Base-by-base conservation (phyloP, 1,140 invertebrate species). In the Oreohelix idahoensis region DNA sequence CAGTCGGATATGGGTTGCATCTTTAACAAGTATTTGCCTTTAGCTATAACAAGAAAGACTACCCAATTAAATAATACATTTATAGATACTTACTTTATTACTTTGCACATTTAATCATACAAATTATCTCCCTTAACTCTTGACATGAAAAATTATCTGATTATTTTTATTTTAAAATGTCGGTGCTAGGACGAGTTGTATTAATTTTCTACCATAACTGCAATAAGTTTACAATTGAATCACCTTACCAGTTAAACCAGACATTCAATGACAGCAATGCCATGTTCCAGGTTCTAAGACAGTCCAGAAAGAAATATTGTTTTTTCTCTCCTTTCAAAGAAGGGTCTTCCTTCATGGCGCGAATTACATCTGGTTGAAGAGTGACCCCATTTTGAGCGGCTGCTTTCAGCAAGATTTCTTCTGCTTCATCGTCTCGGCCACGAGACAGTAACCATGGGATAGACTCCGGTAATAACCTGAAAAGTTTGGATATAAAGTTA, bases 381-480 rank as follows among this genome's bases (percentile, higher is more conserved):
- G 53, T 42, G 0, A 85, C 80, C 17, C 87, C 86, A 73, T 91
- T 91, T 13, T 83, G 71, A n/a, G 85, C 84, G 39, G 90, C 90
- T n/a, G 86, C 88, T 71, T 83, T 81, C 63, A 71, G 53, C 8
- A 91, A 58, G 17, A 90, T 86, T 35, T 70, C 69, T 35, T 84
- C 83, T 0, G 87, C 90, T 78, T 90, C 84, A 36, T 88, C 87
- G 17, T 82, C 78, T 49, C 83, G 85, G 32, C 87, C 84, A 78
- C 87, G 88, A 0, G 89, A 87, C 29, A 90, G 69, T 35, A 90
- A 77, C 90, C 90, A 91, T 32, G 89, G 85, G 15, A 90, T 85
- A 23, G 90, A 91, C 74, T 91, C 90, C 1, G 89, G 88, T 38
- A 91, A 77, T 29, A 90, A 83, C 79, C 90, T 91, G 53, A 71